These are phyloP conservation scores for Candoia aspera DNA, from an alignment of 2,113 vertebrate genomes.

Conservation along the genomic window DNA sequence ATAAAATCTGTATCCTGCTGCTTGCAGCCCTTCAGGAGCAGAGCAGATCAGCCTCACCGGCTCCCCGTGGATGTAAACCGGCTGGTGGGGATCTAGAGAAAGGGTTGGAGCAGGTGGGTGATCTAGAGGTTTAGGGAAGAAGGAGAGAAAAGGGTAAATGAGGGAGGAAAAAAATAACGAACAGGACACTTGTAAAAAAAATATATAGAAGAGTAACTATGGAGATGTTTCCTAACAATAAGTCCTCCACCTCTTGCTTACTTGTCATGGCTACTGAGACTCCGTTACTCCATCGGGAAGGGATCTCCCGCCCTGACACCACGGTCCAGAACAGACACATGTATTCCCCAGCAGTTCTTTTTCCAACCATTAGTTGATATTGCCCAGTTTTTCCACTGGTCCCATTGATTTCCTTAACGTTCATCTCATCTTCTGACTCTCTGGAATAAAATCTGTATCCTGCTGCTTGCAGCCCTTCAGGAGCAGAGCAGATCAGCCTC, in stretches of 20 bases:
- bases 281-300: background rate
- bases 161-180: background rate
- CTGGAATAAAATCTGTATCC: background rate
- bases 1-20: background rate
- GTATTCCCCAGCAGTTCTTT: background rate
- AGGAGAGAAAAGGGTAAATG: background rate
- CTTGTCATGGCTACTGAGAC: background rate
- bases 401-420: too few species aligned
- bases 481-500: background rate
- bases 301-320: constrained; percentile 4
- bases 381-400: too few species aligned
- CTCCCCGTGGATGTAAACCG: background rate
- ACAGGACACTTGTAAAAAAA: too few species aligned
- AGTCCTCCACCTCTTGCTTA: background rate
- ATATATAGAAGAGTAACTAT: too few species aligned
- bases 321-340: background rate
- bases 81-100: background rate
- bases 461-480: too few species aligned
- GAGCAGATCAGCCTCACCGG: background rate
- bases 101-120: background rate
- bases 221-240: too few species aligned
- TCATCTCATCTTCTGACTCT: too few species aligned
- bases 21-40: background rate
- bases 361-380: too few species aligned
- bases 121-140: background rate